Conservation (phyloP, 1,140 invertebrate genomes). For the Sitophilus oryzae region DNA sequence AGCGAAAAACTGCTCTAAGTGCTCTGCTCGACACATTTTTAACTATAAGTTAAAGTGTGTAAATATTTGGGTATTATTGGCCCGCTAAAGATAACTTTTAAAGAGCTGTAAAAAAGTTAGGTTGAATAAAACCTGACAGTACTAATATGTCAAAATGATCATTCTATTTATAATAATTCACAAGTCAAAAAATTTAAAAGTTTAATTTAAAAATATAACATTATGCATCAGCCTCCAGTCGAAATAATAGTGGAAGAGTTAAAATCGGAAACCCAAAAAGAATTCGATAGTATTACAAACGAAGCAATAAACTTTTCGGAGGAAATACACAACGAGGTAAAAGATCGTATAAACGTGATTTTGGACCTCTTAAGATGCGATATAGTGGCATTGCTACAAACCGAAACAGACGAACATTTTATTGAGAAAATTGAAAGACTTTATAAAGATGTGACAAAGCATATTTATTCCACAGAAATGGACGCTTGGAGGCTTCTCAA, state of each 20-base stretch:
- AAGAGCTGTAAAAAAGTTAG: no score
- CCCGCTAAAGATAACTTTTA: no score
- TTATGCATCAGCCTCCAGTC: no score
- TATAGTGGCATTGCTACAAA: not conserved
- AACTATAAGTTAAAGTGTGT: no score
- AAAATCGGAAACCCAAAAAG: slow-evolving; percentile 14
- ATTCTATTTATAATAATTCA: no score
- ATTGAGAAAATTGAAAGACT: slow-evolving; percentile 10
- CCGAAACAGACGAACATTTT: slow-evolving; percentile 8
- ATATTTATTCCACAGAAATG: slow-evolving; percentile 3
- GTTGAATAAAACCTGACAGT: no score
- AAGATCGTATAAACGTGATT: slow-evolving; percentile 6
- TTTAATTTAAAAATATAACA: no score
- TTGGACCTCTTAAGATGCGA: slow-evolving; percentile 12
- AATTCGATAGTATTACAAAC: slow-evolving; percentile 16
- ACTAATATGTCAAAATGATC: no score
- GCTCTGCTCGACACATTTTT: no score
- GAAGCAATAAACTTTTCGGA: not conserved
- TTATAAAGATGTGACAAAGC: slow-evolving; percentile 16
- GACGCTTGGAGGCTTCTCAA: slow-evolving; percentile 4
- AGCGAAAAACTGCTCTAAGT: no score
- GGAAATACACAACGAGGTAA: not conserved
- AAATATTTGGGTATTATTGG: no score
- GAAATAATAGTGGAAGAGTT: slow-evolving; percentile 19
- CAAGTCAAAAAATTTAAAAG: no score